A percentile compares a stretch with the other conserved stretches of the same genome.
phyloP scores from a whole-genome alignment of 2,113 vertebrate species.

The Glaucidium brasilianum region DNA sequence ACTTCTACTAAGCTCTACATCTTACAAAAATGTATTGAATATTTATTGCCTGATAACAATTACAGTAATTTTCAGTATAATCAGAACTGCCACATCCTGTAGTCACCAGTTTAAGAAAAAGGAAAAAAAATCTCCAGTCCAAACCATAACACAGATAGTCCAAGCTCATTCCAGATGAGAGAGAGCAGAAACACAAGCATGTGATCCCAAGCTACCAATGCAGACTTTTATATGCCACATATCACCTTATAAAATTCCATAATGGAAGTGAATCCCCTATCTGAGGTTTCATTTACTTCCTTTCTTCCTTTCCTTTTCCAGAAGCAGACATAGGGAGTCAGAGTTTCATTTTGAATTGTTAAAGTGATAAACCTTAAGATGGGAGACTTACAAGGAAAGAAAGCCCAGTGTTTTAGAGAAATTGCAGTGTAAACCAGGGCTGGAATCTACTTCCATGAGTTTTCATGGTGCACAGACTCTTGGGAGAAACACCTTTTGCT shows the following conservation, averaged over 20 bases:
- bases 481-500: background rate
- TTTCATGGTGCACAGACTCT: background rate
- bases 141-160: constrained; percentile 42
- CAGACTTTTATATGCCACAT: constrained; percentile 18
- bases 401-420: background rate
- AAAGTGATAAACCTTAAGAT: background rate
- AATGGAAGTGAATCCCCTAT: constrained; percentile 39
- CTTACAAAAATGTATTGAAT: constrained; percentile 46
- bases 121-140: constrained; percentile 37
- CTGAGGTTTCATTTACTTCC: constrained; percentile 35
- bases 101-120: constrained; percentile 52
- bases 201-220: constrained; percentile 26
- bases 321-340: background rate
- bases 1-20: constrained; percentile 2
- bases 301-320: background rate
- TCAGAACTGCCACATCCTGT: constrained; percentile 57
- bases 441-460: background rate
- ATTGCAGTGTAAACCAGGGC: background rate
- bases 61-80: constrained; percentile 49
- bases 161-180: constrained; percentile 25
- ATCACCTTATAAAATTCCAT: constrained; percentile 53
- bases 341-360: constrained; percentile 21
- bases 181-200: constrained; percentile 26
- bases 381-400: background rate
- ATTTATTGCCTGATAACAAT: constrained; percentile 63